Base-by-base conservation (phyloP, 2,888 invertebrate species). In the Clunio marinus region DNA sequence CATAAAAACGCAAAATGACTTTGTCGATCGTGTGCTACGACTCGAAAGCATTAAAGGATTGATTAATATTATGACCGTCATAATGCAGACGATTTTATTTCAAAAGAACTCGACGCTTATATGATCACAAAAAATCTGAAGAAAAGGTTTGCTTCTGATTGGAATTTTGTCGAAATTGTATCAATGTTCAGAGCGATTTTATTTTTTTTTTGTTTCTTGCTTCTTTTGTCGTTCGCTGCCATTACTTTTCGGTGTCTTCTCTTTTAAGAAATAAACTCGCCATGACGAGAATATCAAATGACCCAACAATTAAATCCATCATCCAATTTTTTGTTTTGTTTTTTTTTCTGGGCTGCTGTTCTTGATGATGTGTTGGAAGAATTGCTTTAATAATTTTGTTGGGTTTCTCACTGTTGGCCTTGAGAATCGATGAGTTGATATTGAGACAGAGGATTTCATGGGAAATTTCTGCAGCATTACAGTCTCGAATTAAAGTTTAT, bases 231-330 rank as follows among this genome's bases (percentile, higher is more conserved):
- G 7, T 55, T 58, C 27, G n/a, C 25, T 25, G 15, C 1, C 3
- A 32, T 57, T 3, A 24, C 2, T 57, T 62, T 41, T 41, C 28
- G 63, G 28, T 41, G 22, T n/a, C 37, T 63, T 41, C 25, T 27
- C 20, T 27, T 45, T 60, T 46, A 17, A 59, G 10, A 32, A 32
- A 7, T 65, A 27, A 65, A 65, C 63, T 65, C 17, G 28, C 46
- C 7, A n/a, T 65, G 63, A 65, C 63, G 25, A 28, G 63, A 65
- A 65, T 65, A 65, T 65, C 63, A 65, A 65, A 65, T 65, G 46
- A 65, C 63, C 46, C 17, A 25, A 62, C 62, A 62, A 65, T 65
- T 65, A 46, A 65, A 46, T 41, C 41, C 62, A 41, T 62, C 62
- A 62, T 62, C 62, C 62, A 41, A 3, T 59, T 32, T 32, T 10